Evolutionary conservation across 2,797 vertebrate species (phyloP), one percentile per base, ranked within the genome.

Genomic region (Phrynocephalus guinanensis): DNA sequence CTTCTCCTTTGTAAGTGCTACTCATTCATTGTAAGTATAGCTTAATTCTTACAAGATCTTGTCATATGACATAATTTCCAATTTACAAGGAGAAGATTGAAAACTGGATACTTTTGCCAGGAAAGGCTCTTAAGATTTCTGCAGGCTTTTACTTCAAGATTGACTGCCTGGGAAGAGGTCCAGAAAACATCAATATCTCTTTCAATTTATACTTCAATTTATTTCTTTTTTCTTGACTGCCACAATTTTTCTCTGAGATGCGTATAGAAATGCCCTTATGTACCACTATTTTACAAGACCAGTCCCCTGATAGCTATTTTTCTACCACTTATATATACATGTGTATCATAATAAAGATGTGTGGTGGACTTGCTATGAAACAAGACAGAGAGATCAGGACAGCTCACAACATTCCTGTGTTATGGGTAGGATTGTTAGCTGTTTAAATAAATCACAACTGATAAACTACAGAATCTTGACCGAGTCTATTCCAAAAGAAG

Each of bases 171-270:
- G 71, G 83, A 84, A 71, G 28, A 86, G 79, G 76, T 70, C 68
- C 70, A 76, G 83, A 90, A 91, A 83, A 68, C 85, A 84, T 73
- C 75, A 86, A 1, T 68, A 60, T 13, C 72, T 86, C 86, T 87
- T 66, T 77, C 52, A 71, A 84, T 89, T 80, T 85, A 9, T 89
- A 68, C 78, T 63, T 44, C 50, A 86, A 13, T 50, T 75, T 75
- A 52, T 75, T 80, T 81, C 15, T 85, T 76, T 89, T 48, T 86
- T 79, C 33, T 71, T 83, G 26, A 2, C 50, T 87, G n/a, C 75
- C 83, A 63, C 33, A 82, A 77, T 88, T 80, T 73, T 71, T 80
- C 48, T 88, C 76, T 85, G 70, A 85, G 30, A 75, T 76, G 26
- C 3, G 60, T 81, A 67, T 63, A 85, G 78, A 88, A 84, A 84